Base-by-base conservation (phyloP, 1,140 invertebrate genomes). In the Calosoma granatense region DNA sequence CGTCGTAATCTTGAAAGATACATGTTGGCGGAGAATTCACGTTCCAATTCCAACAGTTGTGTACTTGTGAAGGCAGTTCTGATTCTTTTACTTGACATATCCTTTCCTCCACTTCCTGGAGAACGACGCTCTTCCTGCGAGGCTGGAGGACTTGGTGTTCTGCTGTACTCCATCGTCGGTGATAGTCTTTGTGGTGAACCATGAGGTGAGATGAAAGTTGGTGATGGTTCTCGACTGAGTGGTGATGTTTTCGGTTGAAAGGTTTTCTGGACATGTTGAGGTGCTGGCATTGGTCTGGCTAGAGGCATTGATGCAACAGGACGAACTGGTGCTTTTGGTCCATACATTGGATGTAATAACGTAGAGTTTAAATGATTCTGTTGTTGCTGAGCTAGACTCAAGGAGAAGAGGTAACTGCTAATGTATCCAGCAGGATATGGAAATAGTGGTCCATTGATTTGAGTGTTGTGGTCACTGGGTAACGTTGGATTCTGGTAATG, bases 11-110 rank as follows among this genome's bases (percentile, higher is more conserved):
- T 79, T 0, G 92, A 94, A 21, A 96, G 74, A 63, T 95, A 96
- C 77, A 92, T 92, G 65, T 94, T 95, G 60, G 87, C 80, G 0
- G 90, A 81, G 66, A 95, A 95, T 67, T 94, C 92, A 57, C 93
- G 85, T 70, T 97, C 93, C 39, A 96, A 72, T 70, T 95, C 92
- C 39, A 97, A 69, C 0, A 96, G 75, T 70, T 97, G 93, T 0
- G 88, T 92, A 55, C 91, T 90, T 0, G 92, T 95, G 69, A 96
- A 97, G 0, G 94, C 93, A 0, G 94, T 97, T 47, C 94, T 79
- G 14, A 92, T 87, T 30, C 91, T 76, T 65, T 89, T 89, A 41
- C 84, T 86, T 1, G 85, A 86, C 60, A 78, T 76, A 63, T 77
- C 74, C 67, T 77, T 76, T 12, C 71, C 56, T 9, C 70, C 70